Conservation (phyloP, 1,140 invertebrate species). For the Drosophila suzukii region DNA sequence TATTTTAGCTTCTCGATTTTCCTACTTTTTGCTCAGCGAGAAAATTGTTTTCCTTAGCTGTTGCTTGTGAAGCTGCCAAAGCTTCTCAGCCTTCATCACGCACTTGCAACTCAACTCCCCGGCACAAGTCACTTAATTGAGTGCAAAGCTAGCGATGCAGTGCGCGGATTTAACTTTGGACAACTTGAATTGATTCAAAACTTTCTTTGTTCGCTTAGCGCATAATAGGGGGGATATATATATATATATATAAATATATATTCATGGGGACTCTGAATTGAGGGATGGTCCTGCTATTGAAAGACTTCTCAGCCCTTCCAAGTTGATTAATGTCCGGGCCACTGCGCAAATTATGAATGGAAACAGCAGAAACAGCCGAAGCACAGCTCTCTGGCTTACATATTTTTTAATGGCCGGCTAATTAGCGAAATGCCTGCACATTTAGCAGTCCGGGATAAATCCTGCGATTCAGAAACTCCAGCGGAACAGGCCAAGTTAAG, state of each 20-base stretch:
- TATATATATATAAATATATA: conserved; percentile 5
- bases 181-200: conserved; percentile 83
- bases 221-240: conserved; percentile 26
- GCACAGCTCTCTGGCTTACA: conserved; percentile 31
- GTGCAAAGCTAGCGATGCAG: conserved; percentile 73
- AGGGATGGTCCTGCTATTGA: conserved; percentile 53
- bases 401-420: conserved; percentile 59
- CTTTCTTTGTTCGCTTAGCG: conserved; percentile 72
- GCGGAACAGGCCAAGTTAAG: conserved; percentile 46
- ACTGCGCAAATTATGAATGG: conserved; percentile 57
- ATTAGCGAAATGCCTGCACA: conserved; percentile 62
- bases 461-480: background rate
- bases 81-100: conserved; percentile 31
- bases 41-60: conserved; percentile 76
- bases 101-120: conserved; percentile 38
- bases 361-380: conserved; percentile 9
- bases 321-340: conserved; percentile 61
- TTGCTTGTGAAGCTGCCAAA: conserved; percentile 15
- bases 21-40: conserved; percentile 6
- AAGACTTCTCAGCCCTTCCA: conserved; percentile 40
- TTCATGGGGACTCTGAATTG: background rate
- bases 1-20: conserved; percentile 36
- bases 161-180: conserved; percentile 76
- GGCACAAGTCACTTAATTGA: conserved; percentile 76
- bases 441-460: conserved; percentile 46